These are phyloP conservation scores for Drepana falcataria DNA, from an alignment of 2,888 invertebrate species.

Conservation along the genomic window DNA sequence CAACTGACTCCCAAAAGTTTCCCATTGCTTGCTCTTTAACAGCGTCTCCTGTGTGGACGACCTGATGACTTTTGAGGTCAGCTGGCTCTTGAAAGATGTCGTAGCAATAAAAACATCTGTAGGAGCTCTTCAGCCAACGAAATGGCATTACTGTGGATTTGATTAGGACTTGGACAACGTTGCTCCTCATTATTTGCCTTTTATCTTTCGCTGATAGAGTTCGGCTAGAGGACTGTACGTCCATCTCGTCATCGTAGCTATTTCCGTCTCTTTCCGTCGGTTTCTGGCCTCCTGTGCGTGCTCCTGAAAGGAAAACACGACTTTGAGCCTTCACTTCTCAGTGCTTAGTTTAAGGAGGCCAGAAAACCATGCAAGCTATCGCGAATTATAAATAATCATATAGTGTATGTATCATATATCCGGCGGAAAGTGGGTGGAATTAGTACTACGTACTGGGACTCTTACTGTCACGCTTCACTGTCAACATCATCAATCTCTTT, in stretches of 20 bases:
- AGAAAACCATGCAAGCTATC: constrained; percentile 27
- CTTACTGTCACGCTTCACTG: too few species aligned
- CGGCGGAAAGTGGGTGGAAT: background rate
- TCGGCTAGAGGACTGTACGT: constrained; percentile 4
- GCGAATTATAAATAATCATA: background rate
- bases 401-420: background rate
- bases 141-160: constrained; percentile 67
- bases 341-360: constrained; percentile 33
- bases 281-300: constrained; percentile 60
- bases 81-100: constrained; percentile 65
- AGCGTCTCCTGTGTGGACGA: constrained; percentile 40
- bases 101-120: constrained; percentile 70
- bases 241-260: background rate
- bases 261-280: constrained; percentile 8
- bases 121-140: constrained; percentile 67
- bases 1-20: constrained; percentile 66
- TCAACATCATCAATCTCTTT: too few species aligned
- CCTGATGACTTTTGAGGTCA: constrained; percentile 56
- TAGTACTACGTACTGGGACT: background rate
- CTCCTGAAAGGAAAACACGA: constrained; percentile 65
- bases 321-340: constrained; percentile 28
- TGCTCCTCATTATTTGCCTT: constrained; percentile 54
- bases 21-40: constrained; percentile 57
- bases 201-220: constrained; percentile 45
- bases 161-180: constrained; percentile 53